Evolutionary conservation across 2,113 vertebrate genomes (phyloP), one percentile per base, ranked within the genome.

Genomic region (Cinclus cinclus): DNA sequence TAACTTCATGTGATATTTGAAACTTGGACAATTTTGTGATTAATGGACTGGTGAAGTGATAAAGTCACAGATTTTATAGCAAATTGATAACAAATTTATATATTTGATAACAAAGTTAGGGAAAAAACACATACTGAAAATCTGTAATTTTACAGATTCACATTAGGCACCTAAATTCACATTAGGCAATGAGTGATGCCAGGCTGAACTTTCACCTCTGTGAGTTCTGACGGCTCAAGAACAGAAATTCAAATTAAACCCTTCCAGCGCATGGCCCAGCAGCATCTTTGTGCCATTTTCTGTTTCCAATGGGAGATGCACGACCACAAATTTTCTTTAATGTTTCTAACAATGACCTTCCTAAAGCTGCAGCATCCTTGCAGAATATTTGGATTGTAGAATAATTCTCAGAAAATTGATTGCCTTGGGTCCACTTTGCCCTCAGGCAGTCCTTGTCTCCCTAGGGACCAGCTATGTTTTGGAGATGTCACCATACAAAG

Each of bases 121-220:
- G 75, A n/a, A 60, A 70, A 17, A 9, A 1, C 18, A 13, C 11
- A 27, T 1, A 18, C 3, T 56, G 44, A 37, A 63, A 49, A 60
- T 47, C 11, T 37, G 21, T 31, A 31, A 44, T 37, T 37, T 37
- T 37, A 37, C 35, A 8, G 75, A 35, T 6, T 62, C 35, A 16
- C 4, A 2, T 19, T n/a, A 21, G 17, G 18, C 31, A 53, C 35
- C 35, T 37, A 44, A 78, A 35, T 6, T 62, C 35, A 16, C 4
- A 2, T 19, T n/a, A 21, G 17, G 18, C 31, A 53, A n/a, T 3
- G 44, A 27, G 37, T 0, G 10, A 42, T 24, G 17, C n/a, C 70
- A 87, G 63, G 49, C 39, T 55, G 33, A 42, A 27, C 30, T 22
- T 35, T 27, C 60, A 33, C 31, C 63, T 47, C 74, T 9, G 2